These are phyloP conservation scores for Prionailurus viverrinus DNA, from an alignment of 2,113 vertebrate genomes.

Conservation along the genomic window DNA sequence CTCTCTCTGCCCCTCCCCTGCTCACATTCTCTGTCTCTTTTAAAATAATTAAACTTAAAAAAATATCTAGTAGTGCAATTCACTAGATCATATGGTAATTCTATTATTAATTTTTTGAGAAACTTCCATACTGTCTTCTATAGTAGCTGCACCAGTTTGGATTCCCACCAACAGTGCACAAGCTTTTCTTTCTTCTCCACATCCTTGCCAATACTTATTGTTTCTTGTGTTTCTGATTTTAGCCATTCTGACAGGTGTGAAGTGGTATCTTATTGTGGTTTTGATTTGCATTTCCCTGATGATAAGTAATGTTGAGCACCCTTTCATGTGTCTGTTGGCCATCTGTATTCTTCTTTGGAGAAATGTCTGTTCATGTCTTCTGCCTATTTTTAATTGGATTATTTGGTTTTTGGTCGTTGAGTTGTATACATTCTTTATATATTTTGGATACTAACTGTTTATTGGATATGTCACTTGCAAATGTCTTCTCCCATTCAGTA, in stretches of 20 bases:
- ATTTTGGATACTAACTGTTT: neutral
- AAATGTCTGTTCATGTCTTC: neutral
- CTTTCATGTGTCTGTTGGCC: neutral
- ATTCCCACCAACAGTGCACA: neutral
- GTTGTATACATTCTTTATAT: neutral
- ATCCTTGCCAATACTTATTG: neutral
- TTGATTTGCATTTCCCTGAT: neutral
- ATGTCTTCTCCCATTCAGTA: neutral
- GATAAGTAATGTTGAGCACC: neutral
- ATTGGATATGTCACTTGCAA: too few relatives aligned
- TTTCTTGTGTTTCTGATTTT: neutral
- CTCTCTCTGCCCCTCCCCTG: too few relatives aligned
- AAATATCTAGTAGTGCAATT: neutral
- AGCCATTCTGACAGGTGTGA: neutral
- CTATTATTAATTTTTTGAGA: neutral
- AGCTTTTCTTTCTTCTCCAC: neutral
- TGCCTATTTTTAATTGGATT: neutral
- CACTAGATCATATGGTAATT: neutral
- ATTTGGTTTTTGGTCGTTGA: neutral
- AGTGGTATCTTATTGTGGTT: neutral
- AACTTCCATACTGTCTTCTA: neutral
- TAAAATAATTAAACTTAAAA: too few relatives aligned
- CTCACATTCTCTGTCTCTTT: too few relatives aligned
- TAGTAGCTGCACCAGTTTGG: neutral
- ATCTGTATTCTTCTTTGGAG: neutral